Evolutionary conservation across 1,140 invertebrate genomes (phyloP).

Genomic region (Drosophila arawakana): DNA sequence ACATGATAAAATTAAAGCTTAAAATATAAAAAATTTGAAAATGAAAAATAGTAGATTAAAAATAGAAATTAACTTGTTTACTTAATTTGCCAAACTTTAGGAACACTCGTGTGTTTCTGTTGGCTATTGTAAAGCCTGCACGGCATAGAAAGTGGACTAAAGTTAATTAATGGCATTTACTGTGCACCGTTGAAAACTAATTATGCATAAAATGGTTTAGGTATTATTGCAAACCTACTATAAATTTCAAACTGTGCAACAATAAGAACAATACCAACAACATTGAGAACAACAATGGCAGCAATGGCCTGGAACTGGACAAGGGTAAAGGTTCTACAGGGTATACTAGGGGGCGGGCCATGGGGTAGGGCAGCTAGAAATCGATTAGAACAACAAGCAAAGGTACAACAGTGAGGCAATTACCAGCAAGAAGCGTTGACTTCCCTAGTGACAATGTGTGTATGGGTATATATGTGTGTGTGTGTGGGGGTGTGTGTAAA

Average conservation of each 20-base stretch:
- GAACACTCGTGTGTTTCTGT: too few species aligned
- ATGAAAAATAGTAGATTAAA: too few species aligned
- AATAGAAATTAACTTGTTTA: too few species aligned
- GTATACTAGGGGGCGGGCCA: background rate
- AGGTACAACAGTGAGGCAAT: constrained; percentile 78
- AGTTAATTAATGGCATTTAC: constrained; percentile 79
- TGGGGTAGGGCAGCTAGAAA: constrained; percentile 44
- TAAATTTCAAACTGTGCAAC: constrained; percentile 77
- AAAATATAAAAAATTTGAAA: too few species aligned
- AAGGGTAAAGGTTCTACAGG: background rate
- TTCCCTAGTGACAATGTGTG: constrained; percentile 57
- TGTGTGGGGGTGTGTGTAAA: constrained; percentile 27
- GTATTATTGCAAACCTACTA: constrained; percentile 79
- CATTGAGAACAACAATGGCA: constrained; percentile 63
- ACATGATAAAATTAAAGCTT: too few species aligned
- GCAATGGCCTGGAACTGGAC: constrained; percentile 31
- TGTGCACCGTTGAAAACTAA: constrained; percentile 79
- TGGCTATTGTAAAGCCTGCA: constrained; percentile 1
- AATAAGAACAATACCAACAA: constrained; percentile 65
- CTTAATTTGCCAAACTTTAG: too few species aligned
- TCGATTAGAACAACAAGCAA: constrained; percentile 81
- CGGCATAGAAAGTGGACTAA: constrained; percentile 27
- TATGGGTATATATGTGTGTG: constrained; percentile 29
- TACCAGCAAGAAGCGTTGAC: constrained; percentile 68
- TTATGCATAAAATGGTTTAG: constrained; percentile 79